Evolutionary conservation across 1,140 invertebrate genomes (phyloP).

Genomic region (Rhagoletis pomonella): DNA sequence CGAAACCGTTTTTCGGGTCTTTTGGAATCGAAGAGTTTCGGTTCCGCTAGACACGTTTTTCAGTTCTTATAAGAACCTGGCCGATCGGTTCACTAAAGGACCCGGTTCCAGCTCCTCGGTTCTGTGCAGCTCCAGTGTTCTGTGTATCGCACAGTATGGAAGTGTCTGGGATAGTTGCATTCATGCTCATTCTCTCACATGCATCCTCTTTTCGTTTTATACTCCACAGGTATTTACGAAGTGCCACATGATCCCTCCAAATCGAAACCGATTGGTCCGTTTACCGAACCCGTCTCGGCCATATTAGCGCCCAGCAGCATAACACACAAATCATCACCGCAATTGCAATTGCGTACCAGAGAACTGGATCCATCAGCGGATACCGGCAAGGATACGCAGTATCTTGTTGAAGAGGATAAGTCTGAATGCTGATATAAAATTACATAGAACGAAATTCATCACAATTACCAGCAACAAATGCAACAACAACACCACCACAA

Average conservation of each 20-base stretch:
- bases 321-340: conserved; percentile 84
- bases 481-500: conserved; percentile 59
- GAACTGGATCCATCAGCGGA: conserved; percentile 90
- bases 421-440: conserved; percentile 75
- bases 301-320: conserved; percentile 88
- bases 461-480: conserved; percentile 57
- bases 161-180: too few relatives aligned
- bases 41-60: too few relatives aligned
- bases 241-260: conserved; percentile 84
- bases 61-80: too few relatives aligned
- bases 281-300: conserved; percentile 79
- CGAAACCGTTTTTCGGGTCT: too few relatives aligned
- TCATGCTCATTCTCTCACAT: not conserved
- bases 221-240: conserved; percentile 81
- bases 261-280: conserved; percentile 75
- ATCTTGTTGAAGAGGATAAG: conserved; percentile 89
- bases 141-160: too few relatives aligned
- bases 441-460: conserved; percentile 53
- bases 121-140: too few relatives aligned
- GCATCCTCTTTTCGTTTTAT: conserved; percentile 39
- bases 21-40: too few relatives aligned
- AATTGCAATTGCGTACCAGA: conserved; percentile 82
- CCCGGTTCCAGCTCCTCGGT: too few relatives aligned
- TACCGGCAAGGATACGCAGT: conserved; percentile 93
- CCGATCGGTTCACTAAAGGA: too few relatives aligned